A percentile compares a stretch with the other conserved stretches of the same genome.
Conservation (phyloP, 2,113 vertebrate species). For the Tor tambroides region DNA sequence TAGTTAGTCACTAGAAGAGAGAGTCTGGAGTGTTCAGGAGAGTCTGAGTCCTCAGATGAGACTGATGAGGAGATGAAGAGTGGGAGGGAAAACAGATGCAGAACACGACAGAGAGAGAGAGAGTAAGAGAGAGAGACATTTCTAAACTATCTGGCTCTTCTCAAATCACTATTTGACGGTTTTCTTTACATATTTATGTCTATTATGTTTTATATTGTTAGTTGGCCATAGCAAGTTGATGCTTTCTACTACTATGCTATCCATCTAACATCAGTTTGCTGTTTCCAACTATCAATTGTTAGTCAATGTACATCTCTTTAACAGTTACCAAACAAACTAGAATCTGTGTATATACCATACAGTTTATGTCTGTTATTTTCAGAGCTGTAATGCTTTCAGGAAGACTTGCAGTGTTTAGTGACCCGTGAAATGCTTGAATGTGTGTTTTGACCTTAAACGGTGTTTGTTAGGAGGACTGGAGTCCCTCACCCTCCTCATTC, state of each 20-base stretch:
- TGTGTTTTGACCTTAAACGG: slow-evolving; percentile 5
- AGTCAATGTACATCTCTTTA: background rate
- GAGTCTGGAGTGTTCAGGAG: no score
- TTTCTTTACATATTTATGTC: background rate
- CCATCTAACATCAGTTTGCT: no score
- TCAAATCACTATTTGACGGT: slow-evolving; percentile 8
- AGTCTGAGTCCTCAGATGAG: background rate
- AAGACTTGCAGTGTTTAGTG: background rate
- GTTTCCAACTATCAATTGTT: background rate
- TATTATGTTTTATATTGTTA: background rate
- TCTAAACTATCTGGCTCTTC: background rate
- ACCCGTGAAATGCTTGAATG: background rate
- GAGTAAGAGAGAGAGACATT: background rate
- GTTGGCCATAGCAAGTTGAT: background rate
- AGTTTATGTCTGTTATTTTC: background rate
- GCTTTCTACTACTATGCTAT: no score
- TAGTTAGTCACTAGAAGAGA: background rate
- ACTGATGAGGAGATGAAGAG: slow-evolving; percentile 38
- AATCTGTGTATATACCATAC: background rate
- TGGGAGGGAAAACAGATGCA: slow-evolving; percentile 50
- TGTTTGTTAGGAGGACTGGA: slow-evolving; percentile 6
- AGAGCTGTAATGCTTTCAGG: background rate
- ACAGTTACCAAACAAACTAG: background rate
- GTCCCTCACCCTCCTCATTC: background rate
- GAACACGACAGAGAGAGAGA: slow-evolving; percentile 1